Evolutionary conservation across 2,113 vertebrate species (phyloP).

Genomic region (Eudyptes chrysolophus): DNA sequence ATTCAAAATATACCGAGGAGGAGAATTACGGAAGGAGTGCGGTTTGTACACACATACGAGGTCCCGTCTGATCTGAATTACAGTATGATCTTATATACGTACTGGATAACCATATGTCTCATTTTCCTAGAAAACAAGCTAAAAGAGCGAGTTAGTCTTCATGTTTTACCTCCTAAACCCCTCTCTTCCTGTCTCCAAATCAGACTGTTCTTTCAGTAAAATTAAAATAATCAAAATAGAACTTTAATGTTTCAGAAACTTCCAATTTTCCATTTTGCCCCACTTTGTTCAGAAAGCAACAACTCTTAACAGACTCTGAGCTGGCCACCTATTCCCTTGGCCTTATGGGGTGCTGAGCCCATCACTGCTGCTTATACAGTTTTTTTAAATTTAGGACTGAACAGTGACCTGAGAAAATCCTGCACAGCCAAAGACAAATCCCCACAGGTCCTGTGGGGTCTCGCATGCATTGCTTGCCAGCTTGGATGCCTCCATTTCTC

Average conservation of each 20-base stretch:
- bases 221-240: neutral
- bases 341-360: neutral
- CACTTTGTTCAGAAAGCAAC: neutral
- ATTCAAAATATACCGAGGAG: neutral
- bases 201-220: neutral
- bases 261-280: neutral
- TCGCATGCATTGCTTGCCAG: neutral
- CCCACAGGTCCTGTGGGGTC: no score
- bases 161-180: neutral
- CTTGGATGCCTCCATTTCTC: neutral
- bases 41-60: neutral
- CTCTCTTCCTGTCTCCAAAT: neutral
- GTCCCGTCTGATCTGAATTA: neutral
- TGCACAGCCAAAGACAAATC: neutral
- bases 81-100: no score
- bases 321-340: neutral
- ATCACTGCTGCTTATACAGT: neutral
- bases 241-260: neutral
- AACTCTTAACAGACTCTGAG: neutral
- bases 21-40: neutral
- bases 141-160: neutral
- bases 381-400: neutral
- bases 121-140: neutral
- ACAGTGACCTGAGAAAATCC: neutral
- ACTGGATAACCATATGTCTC: neutral